A percentile compares a stretch with the other conserved stretches of the same genome.
These are phyloP conservation scores for Eclectus roratus DNA, from an alignment of 2,113 vertebrate species.

Conservation along the genomic window DNA sequence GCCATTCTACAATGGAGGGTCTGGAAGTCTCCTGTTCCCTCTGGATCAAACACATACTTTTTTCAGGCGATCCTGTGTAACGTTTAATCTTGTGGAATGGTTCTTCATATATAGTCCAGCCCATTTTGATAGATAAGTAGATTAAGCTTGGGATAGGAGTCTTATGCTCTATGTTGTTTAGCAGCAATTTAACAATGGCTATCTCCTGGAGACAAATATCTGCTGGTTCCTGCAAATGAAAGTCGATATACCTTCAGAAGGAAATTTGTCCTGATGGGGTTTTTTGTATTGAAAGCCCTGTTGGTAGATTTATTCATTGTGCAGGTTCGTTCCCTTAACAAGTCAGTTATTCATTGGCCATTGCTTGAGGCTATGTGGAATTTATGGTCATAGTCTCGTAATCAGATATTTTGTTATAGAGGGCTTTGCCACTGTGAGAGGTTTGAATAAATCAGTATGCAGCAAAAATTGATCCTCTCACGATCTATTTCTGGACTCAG, in stretches of 20 bases:
- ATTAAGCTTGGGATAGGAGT: not conserved
- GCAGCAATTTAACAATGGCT: not conserved
- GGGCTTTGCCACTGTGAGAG: slow-evolving; percentile 11
- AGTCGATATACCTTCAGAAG: slow-evolving; percentile 44
- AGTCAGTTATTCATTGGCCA: slow-evolving; percentile 67
- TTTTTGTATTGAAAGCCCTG: slow-evolving; percentile 41
- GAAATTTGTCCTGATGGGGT: slow-evolving; percentile 49
- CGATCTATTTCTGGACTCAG: slow-evolving; percentile 30
- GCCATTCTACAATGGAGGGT: not conserved
- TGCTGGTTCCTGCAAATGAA: slow-evolving; percentile 41
- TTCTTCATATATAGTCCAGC: not conserved
- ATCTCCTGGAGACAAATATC: slow-evolving; percentile 35
- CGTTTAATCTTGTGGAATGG: not conserved
- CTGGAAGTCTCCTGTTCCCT: not conserved
- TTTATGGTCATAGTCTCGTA: slow-evolving; percentile 55
- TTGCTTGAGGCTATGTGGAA: slow-evolving; percentile 22
- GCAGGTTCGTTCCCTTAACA: slow-evolving; percentile 38
- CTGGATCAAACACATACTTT: not conserved
- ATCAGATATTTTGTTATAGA: slow-evolving; percentile 64
- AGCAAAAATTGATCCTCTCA: slow-evolving; percentile 45
- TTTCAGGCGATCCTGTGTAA: not conserved
- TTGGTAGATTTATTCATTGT: slow-evolving; percentile 68
- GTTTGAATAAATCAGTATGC: slow-evolving; percentile 59
- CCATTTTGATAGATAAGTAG: not conserved
- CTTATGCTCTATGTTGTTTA: not conserved